phyloP scores from a whole-genome alignment of 2,888 invertebrate genomes.

The Napeogenes sylphis region DNA sequence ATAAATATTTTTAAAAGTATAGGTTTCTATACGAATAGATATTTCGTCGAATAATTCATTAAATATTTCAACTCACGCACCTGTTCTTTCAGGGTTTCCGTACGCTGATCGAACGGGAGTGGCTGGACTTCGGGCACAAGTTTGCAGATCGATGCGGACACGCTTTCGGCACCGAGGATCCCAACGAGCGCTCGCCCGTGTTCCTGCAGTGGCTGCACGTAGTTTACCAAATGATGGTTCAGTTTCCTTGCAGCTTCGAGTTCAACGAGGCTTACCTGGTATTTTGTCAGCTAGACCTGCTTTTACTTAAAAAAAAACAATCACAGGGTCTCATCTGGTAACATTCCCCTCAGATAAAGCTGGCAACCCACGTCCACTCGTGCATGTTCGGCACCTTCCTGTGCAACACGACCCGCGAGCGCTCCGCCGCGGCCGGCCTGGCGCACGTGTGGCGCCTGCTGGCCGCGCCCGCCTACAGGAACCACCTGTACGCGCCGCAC shows the following conservation, averaged over 20 bases:
- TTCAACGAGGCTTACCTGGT: slow-evolving; percentile 96
- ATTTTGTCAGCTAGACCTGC: slow-evolving; percentile 6
- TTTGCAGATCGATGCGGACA: slow-evolving; percentile 97
- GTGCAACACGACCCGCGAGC: slow-evolving; percentile 89
- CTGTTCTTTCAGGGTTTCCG: slow-evolving; percentile 88
- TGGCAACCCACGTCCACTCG: slow-evolving; percentile 96
- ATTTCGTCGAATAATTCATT: no score
- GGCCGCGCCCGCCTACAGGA: slow-evolving; percentile 86
- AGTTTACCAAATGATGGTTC: slow-evolving; percentile 91
- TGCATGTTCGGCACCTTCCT: slow-evolving; percentile 98
- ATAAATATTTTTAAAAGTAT: background rate
- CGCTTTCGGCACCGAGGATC: slow-evolving; percentile 87
- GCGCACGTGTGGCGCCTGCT: slow-evolving; percentile 95
- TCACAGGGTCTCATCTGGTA: background rate
- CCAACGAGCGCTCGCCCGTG: slow-evolving; percentile 97
- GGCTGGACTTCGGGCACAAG: slow-evolving; percentile 99
- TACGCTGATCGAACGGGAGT: slow-evolving; percentile 94
- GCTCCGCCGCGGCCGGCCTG: slow-evolving; percentile 81
- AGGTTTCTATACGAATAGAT: background rate
- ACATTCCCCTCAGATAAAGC: slow-evolving; percentile 85
- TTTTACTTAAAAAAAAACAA: no score
- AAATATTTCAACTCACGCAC: no score
- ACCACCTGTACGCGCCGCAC: slow-evolving; percentile 86
- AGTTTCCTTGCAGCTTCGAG: slow-evolving; percentile 96
- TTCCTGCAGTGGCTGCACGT: slow-evolving; percentile 99